These are phyloP conservation scores for Onychostruthus taczanowskii DNA, from an alignment of 2,113 vertebrate genomes.

Conservation along the genomic window DNA sequence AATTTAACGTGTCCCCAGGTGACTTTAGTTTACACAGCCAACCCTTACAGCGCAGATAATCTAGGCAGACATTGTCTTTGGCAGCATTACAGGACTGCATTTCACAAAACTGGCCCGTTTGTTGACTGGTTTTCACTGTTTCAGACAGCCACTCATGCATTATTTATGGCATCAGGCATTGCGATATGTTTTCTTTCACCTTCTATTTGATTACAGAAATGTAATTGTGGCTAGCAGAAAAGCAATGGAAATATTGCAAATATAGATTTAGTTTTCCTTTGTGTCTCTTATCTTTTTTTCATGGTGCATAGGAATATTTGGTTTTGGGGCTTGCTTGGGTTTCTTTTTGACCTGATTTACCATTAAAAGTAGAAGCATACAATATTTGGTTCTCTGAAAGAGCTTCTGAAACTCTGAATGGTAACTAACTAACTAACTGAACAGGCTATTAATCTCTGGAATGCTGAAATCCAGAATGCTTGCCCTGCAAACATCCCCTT, in stretches of 20 bases:
- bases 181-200: slow-evolving; percentile 28
- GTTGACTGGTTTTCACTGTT: slow-evolving; percentile 20
- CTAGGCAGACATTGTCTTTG: slow-evolving; percentile 52
- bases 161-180: slow-evolving; percentile 28
- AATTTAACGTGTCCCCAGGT: slow-evolving; percentile 32
- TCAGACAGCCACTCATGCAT: slow-evolving; percentile 24
- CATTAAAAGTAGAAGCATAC: neutral
- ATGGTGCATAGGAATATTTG: neutral
- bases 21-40: slow-evolving; percentile 54
- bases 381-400: neutral
- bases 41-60: slow-evolving; percentile 43
- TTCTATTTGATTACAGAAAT: slow-evolving; percentile 38
- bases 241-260: slow-evolving; percentile 25
- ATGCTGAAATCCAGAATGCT: neutral
- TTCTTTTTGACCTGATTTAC: neutral
- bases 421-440: neutral
- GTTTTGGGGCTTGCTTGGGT: neutral
- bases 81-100: neutral
- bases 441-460: neutral
- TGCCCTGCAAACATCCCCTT: neutral
- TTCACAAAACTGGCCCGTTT: slow-evolving; percentile 14
- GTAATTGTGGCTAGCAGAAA: slow-evolving; percentile 24
- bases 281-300: neutral
- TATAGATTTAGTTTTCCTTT: slow-evolving; percentile 17
- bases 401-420: neutral